These are phyloP conservation scores for Agrotis ipsilon DNA, from an alignment of 2,888 invertebrate genomes.

Conservation along the genomic window DNA sequence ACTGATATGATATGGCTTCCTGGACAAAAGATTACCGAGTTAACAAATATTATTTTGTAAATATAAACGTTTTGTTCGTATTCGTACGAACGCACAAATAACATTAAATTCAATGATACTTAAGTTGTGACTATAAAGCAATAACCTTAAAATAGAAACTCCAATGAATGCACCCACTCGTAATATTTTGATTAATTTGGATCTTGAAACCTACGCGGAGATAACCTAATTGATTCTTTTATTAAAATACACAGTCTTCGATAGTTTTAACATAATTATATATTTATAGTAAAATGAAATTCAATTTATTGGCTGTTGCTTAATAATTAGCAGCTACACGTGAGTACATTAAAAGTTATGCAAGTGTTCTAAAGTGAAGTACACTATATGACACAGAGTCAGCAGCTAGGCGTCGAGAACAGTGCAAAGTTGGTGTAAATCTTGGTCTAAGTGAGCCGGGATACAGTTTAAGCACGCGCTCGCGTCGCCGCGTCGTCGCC, in stretches of 20 bases:
- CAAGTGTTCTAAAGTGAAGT: conserved; percentile 58
- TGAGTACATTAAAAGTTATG: conserved; percentile 1
- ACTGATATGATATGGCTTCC: conserved; percentile 86
- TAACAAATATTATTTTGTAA: conserved; percentile 17
- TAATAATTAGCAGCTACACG: background rate
- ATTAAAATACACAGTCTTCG: background rate
- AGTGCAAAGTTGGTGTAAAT: conserved; percentile 83
- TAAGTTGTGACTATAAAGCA: conserved; percentile 27
- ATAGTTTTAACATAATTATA: background rate
- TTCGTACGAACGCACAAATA: conserved; percentile 4
- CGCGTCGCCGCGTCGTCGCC: conserved; percentile 85
- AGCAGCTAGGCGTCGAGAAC: conserved; percentile 62
- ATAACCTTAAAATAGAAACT: conserved; percentile 31
- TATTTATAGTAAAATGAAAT: conserved; percentile 2
- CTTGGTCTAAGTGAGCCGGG: conserved; percentile 83
- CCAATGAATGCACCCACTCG: conserved; percentile 21
- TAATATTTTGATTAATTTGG: conserved; percentile 32
- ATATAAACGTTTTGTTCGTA: background rate
- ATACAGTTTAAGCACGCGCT: conserved; percentile 88
- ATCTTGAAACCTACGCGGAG: conserved; percentile 28
- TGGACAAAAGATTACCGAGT: conserved; percentile 54
- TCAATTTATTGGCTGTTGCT: conserved; percentile 2
- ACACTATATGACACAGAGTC: conserved; percentile 61
- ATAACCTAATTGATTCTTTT: conserved; percentile 25
- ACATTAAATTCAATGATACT: conserved; percentile 4